Percentiles rank a stretch among this genome's conserved stretches.
These are phyloP conservation scores for Unio delphinus DNA, from an alignment of 2,888 invertebrate genomes.

Conservation along the genomic window DNA sequence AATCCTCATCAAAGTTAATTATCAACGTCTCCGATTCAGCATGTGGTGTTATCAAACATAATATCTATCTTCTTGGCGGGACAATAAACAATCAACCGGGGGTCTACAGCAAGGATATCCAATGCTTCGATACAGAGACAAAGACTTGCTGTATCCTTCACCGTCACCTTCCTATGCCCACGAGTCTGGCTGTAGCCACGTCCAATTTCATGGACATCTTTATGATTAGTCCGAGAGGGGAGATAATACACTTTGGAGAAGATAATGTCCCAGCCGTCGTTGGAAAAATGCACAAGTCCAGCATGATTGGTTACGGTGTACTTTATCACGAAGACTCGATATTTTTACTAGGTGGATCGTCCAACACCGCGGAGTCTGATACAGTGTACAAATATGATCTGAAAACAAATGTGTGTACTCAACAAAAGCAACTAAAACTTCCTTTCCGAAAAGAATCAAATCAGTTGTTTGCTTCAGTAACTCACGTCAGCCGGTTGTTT, in stretches of 20 bases:
- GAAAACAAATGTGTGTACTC: constrained; percentile 9
- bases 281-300: constrained; percentile 18
- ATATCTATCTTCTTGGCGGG: constrained; percentile 51
- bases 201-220: constrained; percentile 24
- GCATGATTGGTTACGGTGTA: constrained; percentile 32
- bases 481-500: constrained; percentile 12
- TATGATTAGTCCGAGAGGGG: constrained; percentile 38
- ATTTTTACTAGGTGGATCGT: constrained; percentile 36
- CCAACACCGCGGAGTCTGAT: constrained; percentile 22
- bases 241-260: constrained; percentile 28
- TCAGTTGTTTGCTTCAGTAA: constrained; percentile 26
- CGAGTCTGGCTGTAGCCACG: constrained; percentile 27
- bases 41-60: constrained; percentile 37
- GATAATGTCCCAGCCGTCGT: constrained; percentile 16
- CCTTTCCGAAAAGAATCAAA: constrained; percentile 38
- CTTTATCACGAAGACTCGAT: constrained; percentile 24
- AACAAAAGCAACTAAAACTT: constrained; percentile 23
- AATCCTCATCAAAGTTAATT: constrained; percentile 27
- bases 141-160: constrained; percentile 29
- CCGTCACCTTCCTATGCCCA: constrained; percentile 29
- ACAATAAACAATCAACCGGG: constrained; percentile 38
- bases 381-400: constrained; percentile 30
- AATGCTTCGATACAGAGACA: constrained; percentile 45
- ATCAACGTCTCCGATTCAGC: constrained; percentile 47
- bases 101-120: constrained; percentile 47